phyloP scores from a whole-genome alignment of 2,888 invertebrate genomes.

The Helleia helle region DNA sequence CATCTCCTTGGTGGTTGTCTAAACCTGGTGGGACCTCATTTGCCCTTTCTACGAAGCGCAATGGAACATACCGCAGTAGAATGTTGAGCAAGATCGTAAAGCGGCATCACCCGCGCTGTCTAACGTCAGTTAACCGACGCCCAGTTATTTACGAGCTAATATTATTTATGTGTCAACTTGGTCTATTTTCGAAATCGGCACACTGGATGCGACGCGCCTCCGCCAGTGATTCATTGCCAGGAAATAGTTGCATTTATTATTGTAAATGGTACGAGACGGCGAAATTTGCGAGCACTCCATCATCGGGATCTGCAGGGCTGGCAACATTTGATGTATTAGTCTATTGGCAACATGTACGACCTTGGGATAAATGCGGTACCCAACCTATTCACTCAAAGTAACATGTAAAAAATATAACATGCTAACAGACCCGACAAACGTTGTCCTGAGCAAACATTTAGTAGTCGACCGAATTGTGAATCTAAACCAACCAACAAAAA shows the following conservation, averaged over 20 bases:
- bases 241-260: slow-evolving; percentile 42
- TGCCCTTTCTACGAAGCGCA: no score
- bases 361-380: neutral
- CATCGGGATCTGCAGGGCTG: neutral
- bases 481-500: no score
- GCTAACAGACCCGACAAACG: no score
- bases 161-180: slow-evolving; percentile 69
- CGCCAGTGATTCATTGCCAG: slow-evolving; percentile 47
- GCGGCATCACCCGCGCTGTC: slow-evolving; percentile 24
- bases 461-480: no score
- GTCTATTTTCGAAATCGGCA: slow-evolving; percentile 55
- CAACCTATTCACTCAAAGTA: no score
- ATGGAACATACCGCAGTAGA: no score
- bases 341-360: neutral
- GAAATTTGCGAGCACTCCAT: slow-evolving; percentile 7
- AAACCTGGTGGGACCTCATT: no score
- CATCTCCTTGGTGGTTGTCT: no score
- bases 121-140: slow-evolving; percentile 27
- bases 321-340: neutral
- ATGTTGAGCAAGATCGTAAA: slow-evolving; percentile 11
- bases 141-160: slow-evolving; percentile 53
- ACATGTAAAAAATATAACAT: no score
- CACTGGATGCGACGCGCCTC: slow-evolving; percentile 32
- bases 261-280: slow-evolving; percentile 9
- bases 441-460: no score